Conservation (phyloP, 2,888 invertebrate genomes). For the Epistrophe grossulariae region DNA sequence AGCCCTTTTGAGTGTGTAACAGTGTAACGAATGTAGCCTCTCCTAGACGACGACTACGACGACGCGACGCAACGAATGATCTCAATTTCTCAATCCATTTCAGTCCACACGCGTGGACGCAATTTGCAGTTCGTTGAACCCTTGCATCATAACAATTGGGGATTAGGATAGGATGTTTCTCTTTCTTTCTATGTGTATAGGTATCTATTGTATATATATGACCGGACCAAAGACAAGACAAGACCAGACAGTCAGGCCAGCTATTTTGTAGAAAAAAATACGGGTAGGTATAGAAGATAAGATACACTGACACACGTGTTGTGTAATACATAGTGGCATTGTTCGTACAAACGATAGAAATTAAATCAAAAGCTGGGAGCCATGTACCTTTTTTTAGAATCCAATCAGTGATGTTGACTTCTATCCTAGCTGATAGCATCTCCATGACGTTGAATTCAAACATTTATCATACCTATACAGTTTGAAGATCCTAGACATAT, state of each 20-base stretch:
- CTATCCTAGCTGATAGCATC: constrained; percentile 4
- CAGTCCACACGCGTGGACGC: constrained; percentile 74
- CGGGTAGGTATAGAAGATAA: not conserved
- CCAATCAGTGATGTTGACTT: constrained; percentile 38
- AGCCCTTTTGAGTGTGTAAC: constrained; percentile 70
- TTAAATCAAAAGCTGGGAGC: constrained; percentile 12
- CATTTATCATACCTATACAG: not conserved
- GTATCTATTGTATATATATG: constrained; percentile 18
- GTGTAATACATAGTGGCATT: not conserved
- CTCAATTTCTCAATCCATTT: constrained; percentile 58
- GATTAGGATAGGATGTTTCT: constrained; percentile 57
- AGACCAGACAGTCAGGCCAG: constrained; percentile 17
- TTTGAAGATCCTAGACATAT: not conserved
- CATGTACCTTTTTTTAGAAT: constrained; percentile 18
- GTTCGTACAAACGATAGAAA: not conserved
- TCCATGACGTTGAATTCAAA: not conserved
- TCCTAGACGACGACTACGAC: constrained; percentile 43
- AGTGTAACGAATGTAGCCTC: constrained; percentile 42
- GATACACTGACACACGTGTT: not conserved
- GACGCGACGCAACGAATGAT: constrained; percentile 47
- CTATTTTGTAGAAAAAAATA: not conserved
- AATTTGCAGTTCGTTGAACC: constrained; percentile 74
- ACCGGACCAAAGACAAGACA: constrained; percentile 5
- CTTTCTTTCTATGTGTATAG: not conserved
- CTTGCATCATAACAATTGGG: constrained; percentile 65